Evolutionary conservation across 1,140 invertebrate species (phyloP).

Genomic region (Acromyrmex charruanus): DNA sequence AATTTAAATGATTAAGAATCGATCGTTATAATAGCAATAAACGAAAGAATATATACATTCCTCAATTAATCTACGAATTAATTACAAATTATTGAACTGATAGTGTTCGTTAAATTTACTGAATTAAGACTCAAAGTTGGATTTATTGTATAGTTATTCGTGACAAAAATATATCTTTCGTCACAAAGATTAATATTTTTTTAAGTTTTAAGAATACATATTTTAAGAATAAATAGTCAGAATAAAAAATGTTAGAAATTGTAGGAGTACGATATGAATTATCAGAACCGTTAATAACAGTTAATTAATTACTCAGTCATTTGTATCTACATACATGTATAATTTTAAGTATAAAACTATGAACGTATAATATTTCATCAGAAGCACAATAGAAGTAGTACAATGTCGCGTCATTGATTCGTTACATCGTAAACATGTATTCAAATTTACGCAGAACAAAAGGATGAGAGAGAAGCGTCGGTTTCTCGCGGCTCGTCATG

Average conservation of each 20-base stretch:
- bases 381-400: background rate
- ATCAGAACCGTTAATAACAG: background rate
- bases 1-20: slow-evolving; percentile 4
- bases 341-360: background rate
- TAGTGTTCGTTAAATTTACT: background rate
- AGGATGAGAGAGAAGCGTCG: background rate
- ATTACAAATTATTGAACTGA: background rate
- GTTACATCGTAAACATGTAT: slow-evolving; percentile 32
- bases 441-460: slow-evolving; percentile 3
- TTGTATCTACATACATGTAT: no score
- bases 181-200: background rate
- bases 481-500: slow-evolving; percentile 23
- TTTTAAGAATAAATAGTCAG: background rate
- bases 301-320: background rate
- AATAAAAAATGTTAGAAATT: background rate
- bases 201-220: slow-evolving; percentile 10
- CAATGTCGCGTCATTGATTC: background rate
- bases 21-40: background rate
- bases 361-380: background rate
- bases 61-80: background rate
- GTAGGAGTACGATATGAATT: background rate
- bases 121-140: background rate
- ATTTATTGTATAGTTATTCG: background rate
- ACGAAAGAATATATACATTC: background rate
- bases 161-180: background rate